These are phyloP conservation scores for Tarsius wallacei DNA, from an alignment of 2,797 vertebrate genomes.

Conservation along the genomic window DNA sequence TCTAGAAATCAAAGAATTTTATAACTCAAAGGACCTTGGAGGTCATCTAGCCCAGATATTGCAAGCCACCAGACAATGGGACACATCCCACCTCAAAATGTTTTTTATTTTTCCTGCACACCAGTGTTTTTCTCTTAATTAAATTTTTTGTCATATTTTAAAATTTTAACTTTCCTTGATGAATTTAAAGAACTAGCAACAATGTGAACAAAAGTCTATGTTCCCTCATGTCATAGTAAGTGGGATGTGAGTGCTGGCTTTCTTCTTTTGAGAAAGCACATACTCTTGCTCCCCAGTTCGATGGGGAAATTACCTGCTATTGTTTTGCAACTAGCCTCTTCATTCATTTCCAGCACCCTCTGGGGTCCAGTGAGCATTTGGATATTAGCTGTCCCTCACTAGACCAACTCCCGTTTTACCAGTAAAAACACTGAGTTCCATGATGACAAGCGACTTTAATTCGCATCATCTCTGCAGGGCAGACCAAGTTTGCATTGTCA, in stretches of 20 bases:
- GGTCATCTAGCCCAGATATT: neutral
- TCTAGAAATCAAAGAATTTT: constrained; percentile 44
- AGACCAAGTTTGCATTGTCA: neutral
- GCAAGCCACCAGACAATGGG: neutral
- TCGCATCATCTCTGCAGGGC: neutral
- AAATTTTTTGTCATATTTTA: neutral
- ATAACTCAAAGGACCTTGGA: neutral
- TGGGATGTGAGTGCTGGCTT: neutral
- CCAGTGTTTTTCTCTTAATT: constrained; percentile 1
- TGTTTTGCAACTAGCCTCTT: neutral
- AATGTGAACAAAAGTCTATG: neutral
- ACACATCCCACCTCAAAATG: neutral
- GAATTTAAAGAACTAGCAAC: neutral
- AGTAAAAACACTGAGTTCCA: neutral
- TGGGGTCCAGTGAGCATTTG: neutral
- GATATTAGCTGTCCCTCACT: neutral
- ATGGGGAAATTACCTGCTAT: neutral
- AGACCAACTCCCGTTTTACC: neutral
- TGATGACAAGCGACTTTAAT: neutral
- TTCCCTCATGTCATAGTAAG: neutral
- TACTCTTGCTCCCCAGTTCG: neutral
- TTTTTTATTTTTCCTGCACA: neutral
- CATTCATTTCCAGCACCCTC: neutral
- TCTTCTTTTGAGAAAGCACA: neutral
- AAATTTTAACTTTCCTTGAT: neutral